Conservation (phyloP, 2,797 vertebrate genomes). For the Lutjanus argentimaculatus region DNA sequence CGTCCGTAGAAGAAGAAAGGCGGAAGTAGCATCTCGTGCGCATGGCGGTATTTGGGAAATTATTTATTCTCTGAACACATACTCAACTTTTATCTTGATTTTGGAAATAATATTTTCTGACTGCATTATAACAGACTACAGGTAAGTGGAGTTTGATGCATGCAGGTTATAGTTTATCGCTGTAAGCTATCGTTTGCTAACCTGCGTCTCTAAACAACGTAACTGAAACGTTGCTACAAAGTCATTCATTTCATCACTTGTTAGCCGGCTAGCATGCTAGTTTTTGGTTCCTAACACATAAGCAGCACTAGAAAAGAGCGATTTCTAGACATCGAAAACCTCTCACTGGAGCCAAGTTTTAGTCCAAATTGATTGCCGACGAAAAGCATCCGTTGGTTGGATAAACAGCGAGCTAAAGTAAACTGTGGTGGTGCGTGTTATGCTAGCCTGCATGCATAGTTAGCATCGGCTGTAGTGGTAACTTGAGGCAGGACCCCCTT, state of each 20-base stretch:
- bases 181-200: neutral
- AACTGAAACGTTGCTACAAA: constrained; percentile 60
- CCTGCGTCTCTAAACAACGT: constrained; percentile 55
- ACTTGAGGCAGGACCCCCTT: neutral
- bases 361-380: accelerated
- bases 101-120: neutral
- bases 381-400: accelerated
- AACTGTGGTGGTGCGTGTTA: neutral
- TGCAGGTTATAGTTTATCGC: accelerated
- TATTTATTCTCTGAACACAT: constrained; percentile 25
- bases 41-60: constrained; percentile 76
- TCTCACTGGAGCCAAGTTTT: accelerated
- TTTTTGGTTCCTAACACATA: neutral
- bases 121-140: neutral
- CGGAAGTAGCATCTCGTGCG: constrained; percentile 63
- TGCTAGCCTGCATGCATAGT: neutral
- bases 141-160: constrained; percentile 48
- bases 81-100: neutral
- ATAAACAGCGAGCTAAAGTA: accelerated
- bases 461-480: constrained; percentile 38
- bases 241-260: constrained; percentile 65
- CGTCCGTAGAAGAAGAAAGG: constrained; percentile 53
- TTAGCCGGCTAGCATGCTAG: constrained; percentile 66
- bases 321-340: accelerated
- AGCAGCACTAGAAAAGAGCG: accelerated